Evolutionary conservation across 2,888 invertebrate species (phyloP).

Genomic region (Rhagonycha fulva): DNA sequence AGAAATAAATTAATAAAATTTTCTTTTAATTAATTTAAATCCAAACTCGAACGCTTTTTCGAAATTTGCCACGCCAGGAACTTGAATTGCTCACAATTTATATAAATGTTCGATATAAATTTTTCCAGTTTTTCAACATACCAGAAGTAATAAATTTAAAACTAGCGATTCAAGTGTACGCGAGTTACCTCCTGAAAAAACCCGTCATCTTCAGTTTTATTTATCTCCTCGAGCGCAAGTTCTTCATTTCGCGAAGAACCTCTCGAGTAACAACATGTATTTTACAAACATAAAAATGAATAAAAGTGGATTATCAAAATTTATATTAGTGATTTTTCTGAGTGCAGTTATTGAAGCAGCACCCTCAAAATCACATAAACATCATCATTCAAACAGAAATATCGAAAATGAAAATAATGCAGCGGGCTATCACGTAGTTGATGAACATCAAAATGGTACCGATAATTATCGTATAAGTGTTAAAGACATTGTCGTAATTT

Average conservation of each 20-base stretch:
- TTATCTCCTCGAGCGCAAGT: background rate
- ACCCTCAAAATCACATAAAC: conserved; percentile 3
- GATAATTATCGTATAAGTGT: conserved; percentile 75
- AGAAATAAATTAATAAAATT: background rate
- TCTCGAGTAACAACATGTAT: conserved; percentile 6
- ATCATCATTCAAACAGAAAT: background rate
- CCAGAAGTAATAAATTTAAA: background rate
- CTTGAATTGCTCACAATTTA: background rate
- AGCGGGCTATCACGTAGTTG: conserved; percentile 50
- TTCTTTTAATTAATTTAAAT: background rate
- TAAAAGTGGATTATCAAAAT: background rate
- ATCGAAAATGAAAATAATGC: background rate
- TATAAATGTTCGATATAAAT: background rate
- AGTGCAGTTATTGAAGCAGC: conserved; percentile 2
- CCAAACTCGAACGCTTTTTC: background rate
- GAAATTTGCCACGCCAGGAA: background rate
- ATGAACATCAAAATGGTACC: conserved; percentile 78
- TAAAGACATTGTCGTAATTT: conserved; percentile 69
- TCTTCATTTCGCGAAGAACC: conserved; percentile 7
- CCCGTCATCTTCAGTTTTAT: background rate
- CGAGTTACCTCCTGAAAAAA: background rate
- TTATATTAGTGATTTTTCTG: background rate
- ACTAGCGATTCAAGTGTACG: background rate
- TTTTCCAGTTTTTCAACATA: background rate
- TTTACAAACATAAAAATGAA: background rate